A percentile compares a stretch with the other conserved stretches of the same genome.
phyloP scores from a whole-genome alignment of 2,888 invertebrate genomes.

The Spicauda simplicius region DNA sequence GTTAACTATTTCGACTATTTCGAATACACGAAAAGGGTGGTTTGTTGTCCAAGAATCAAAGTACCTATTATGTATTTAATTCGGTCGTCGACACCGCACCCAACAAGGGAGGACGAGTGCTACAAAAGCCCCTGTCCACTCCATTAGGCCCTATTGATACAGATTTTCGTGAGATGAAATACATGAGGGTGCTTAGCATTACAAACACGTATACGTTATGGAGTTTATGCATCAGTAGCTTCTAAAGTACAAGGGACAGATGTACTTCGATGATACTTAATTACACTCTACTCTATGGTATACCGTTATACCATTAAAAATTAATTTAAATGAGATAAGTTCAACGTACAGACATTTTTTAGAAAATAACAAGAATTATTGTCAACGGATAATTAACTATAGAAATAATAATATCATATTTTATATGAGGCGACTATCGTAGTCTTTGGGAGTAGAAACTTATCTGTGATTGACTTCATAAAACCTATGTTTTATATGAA shows the following conservation, averaged over 20 bases:
- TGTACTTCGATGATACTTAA: neutral
- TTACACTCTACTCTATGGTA: neutral
- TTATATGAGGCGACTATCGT: no score
- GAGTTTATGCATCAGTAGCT: neutral
- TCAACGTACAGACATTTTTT: no score
- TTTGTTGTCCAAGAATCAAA: conserved; percentile 43
- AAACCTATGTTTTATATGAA: no score
- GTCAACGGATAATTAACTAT: no score
- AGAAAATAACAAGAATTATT: no score
- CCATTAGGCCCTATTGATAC: conserved; percentile 75
- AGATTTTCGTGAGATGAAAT: conserved; percentile 58
- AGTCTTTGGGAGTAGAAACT: no score
- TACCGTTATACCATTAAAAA: no score
- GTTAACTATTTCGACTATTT: no score
- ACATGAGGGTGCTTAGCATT: conserved; percentile 55
- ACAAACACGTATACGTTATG: conserved; percentile 13
- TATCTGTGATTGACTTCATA: no score
- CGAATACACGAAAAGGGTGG: conserved; percentile 13
- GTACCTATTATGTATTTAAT: conserved; percentile 50
- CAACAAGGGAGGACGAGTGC: conserved; percentile 49
- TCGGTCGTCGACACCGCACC: conserved; percentile 57
- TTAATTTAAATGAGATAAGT: no score
- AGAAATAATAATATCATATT: no score
- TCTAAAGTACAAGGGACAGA: neutral
- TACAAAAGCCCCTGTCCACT: conserved; percentile 58